phyloP scores from a whole-genome alignment of 2,888 invertebrate genomes.

The Phengaris alcon region DNA sequence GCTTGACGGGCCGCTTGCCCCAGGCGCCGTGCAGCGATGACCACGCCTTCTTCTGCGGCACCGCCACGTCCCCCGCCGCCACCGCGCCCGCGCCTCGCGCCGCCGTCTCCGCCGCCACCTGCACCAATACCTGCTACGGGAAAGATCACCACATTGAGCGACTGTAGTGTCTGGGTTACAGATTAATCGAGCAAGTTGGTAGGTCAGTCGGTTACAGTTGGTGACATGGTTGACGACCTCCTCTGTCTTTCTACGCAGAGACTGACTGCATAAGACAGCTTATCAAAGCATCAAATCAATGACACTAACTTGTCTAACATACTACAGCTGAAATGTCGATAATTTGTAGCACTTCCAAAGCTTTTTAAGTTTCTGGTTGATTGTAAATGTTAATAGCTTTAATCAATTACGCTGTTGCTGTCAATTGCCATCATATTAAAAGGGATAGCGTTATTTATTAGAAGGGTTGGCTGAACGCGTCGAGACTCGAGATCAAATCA shows the following conservation, averaged over 20 bases:
- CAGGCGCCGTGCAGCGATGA: slow-evolving; percentile 84
- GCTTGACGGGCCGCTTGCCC: slow-evolving; percentile 84
- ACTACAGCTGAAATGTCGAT: too few relatives aligned
- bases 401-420: not conserved
- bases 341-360: too few relatives aligned
- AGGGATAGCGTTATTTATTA: not conserved
- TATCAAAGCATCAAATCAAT: too few relatives aligned
- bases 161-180: too few relatives aligned
- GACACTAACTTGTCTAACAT: too few relatives aligned
- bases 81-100: slow-evolving; percentile 1
- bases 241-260: too few relatives aligned
- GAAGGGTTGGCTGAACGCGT: not conserved
- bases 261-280: too few relatives aligned
- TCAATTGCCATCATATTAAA: not conserved
- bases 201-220: too few relatives aligned
- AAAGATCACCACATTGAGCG: not conserved
- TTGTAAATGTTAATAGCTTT: too few relatives aligned
- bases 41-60: slow-evolving; percentile 83
- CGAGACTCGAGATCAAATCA: not conserved
- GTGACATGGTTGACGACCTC: too few relatives aligned
- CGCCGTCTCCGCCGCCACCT: slow-evolving; percentile 21
- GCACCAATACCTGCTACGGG: not conserved
- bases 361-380: too few relatives aligned
- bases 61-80: slow-evolving; percentile 43
- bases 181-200: too few relatives aligned